Base-by-base conservation (phyloP, 2,888 invertebrate species). In the Reticulitermes lucifugus region DNA sequence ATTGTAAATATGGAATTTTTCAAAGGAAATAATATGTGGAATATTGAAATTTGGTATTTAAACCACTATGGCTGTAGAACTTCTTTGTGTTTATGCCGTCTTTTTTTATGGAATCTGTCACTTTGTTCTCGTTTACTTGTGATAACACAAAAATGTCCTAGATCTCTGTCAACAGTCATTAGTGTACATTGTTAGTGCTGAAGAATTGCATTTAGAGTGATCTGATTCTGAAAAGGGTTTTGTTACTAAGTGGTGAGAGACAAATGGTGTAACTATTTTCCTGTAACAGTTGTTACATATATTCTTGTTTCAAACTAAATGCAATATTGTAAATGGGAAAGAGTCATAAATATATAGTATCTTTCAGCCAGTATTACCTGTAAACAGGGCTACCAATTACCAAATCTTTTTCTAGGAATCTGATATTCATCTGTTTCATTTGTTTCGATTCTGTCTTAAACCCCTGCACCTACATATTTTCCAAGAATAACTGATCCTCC, bases 1-100 rank as follows among this genome's bases (percentile, higher is more conserved):
- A 81, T 25, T 81, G 81, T 81, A 65, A 65, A 81, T 81, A 80
- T 60, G 21, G 46, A 41, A 81, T 65, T 77, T 77, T 77, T 77
- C n/a, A 77, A 81, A 65, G 21, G 70, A 60, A 60, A 41, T 80
- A 77, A n/a, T 77, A 10, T 46, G 46, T 46, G 46, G 46, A 14
- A 14, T 46, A 77, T 46, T 41, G 46, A 73, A 73, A 10, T 77
- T 35, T 77, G 77, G 77, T 77, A 77, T 77, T 77, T 41, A 77
- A 51, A 77, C 51, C 46, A 77, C 46, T 77, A 77, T 77, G 46
- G 77, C 77, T 46, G 43, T 46, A 65, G 10, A 65, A 65, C n/a
- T 25, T 51, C 51, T 5, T 70, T n/a, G 65, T 41, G 25, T n/a
- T 81, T 59, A 2, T 65, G 43, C 81, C 81, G 65, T 81, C 60